Evolutionary conservation across 2,797 vertebrate genomes (phyloP), one percentile per base, ranked within the genome.

Genomic region (Rhinichthys osculus): DNA sequence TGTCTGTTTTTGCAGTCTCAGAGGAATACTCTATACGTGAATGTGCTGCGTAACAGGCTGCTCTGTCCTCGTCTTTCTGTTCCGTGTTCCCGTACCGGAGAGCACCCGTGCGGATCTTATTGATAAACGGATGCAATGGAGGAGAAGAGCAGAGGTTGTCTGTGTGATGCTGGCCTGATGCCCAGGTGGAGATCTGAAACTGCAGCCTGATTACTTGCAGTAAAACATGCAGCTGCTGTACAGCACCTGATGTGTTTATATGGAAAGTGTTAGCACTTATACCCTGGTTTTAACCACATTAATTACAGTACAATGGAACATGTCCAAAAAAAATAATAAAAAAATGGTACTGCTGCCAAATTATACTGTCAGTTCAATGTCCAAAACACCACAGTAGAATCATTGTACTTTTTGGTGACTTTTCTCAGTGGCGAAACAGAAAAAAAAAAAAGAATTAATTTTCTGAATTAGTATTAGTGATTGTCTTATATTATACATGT

Each of bases 11-110:
- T 86, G 81, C 66, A 47, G 72, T 78, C 84, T 86, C 86, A 38
- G 79, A 78, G 88, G 84, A 84, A 86, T 86, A 72, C 27, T 78
- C 80, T 16, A 78, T 81, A 87, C 77, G 84, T 86, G 84, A 66
- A 87, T 80, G 72, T 83, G 81, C 84, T 81, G 72, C 57, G 40
- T 69, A 82, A 82, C 72, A 72, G 66, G 52, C 81, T 23, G 54
- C 82, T 85, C 74, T 67, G 62, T 82, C 72, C 71, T 83, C 82
- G 81, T 85, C 40, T 81, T 81, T 84, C 38, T 85, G 88, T 85
- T 83, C 81, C 66, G 78, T 84, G 85, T 88, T 90, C 89, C 84
- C 85, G 47, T 64, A 52, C 76, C 38, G 4, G 35, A 78, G 21
- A 64, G 54, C 44, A 35, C 35, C 57, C 47, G 27, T 33, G 78